These are phyloP conservation scores for Aselliscus stoliczkanus DNA, from an alignment of 2,797 vertebrate genomes.

Conservation along the genomic window DNA sequence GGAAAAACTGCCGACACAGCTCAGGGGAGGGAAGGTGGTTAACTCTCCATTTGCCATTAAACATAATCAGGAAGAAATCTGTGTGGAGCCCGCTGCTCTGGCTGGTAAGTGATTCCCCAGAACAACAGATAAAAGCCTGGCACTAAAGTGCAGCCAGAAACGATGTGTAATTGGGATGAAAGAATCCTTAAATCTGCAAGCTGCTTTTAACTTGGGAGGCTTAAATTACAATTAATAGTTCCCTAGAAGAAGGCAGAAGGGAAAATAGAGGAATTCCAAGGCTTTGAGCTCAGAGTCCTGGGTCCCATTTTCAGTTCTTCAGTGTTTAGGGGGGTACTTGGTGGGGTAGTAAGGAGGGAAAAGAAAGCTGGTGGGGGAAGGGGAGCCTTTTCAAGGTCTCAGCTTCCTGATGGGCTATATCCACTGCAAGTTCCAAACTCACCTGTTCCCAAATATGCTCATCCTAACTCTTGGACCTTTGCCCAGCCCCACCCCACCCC, in stretches of 20 bases:
- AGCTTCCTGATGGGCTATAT: not conserved
- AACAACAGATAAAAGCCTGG: conserved; percentile 80
- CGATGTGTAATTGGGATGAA: conserved; percentile 75
- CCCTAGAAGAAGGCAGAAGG: conserved; percentile 60
- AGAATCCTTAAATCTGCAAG: conserved; percentile 73
- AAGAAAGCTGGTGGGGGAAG: not conserved
- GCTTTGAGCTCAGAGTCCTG: conserved; percentile 58
- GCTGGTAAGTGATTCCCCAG: conserved; percentile 70
- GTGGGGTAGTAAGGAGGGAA: not conserved
- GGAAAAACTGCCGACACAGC: conserved; percentile 9
- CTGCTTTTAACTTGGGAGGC: conserved; percentile 76
- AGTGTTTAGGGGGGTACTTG: not conserved
- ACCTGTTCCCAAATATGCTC: not conserved
- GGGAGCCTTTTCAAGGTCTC: not conserved
- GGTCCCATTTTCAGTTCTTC: not conserved
- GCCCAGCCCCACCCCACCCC: not conserved
- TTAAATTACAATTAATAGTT: conserved; percentile 76
- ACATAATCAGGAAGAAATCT: conserved; percentile 73
- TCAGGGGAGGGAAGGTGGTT: conserved; percentile 32
- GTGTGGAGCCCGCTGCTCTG: conserved; percentile 50
- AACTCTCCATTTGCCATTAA: conserved; percentile 76
- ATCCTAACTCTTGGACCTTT: not conserved
- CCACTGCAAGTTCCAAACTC: not conserved
- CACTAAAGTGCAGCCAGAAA: conserved; percentile 75
- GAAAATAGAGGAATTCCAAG: conserved; percentile 67